Evolutionary conservation across 2,888 invertebrate genomes (phyloP).

Genomic region (Pachydiplax longipennis): DNA sequence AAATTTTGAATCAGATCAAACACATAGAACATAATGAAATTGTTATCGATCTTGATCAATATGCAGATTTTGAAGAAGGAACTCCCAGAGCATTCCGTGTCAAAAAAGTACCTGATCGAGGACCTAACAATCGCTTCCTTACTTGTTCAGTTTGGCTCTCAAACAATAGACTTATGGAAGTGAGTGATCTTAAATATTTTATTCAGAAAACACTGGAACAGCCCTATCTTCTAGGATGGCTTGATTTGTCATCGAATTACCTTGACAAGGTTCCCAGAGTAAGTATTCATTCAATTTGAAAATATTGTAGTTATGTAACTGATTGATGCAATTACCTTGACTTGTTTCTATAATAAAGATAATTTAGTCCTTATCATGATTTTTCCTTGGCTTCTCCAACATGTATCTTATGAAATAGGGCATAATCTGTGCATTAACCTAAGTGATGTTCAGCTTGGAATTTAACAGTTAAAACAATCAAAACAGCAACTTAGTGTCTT

Average conservation of each 20-base stretch:
- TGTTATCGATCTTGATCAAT: not conserved
- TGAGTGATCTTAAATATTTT: not conserved
- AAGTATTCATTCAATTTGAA: not conserved
- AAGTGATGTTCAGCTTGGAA: no score
- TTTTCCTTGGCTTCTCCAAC: not conserved
- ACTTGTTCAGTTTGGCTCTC: conserved; percentile 7
- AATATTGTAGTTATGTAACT: not conserved
- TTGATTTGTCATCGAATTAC: conserved; percentile 20
- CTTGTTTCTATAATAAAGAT: no score
- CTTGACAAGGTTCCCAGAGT: not conserved
- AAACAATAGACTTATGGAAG: not conserved
- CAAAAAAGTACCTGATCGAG: not conserved
- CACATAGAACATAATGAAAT: no score
- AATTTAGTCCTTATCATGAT: not conserved
- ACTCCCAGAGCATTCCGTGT: not conserved
- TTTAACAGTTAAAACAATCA: no score
- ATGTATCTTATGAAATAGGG: no score
- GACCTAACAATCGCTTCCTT: not conserved
- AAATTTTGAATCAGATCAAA: no score
- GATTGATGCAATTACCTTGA: not conserved
- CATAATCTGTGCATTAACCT: no score
- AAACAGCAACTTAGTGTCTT: no score
- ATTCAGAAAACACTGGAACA: not conserved
- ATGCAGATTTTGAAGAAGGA: not conserved
- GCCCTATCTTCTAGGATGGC: conserved; percentile 18